Conservation (phyloP, 2,888 invertebrate genomes). For the Drepana falcataria region DNA sequence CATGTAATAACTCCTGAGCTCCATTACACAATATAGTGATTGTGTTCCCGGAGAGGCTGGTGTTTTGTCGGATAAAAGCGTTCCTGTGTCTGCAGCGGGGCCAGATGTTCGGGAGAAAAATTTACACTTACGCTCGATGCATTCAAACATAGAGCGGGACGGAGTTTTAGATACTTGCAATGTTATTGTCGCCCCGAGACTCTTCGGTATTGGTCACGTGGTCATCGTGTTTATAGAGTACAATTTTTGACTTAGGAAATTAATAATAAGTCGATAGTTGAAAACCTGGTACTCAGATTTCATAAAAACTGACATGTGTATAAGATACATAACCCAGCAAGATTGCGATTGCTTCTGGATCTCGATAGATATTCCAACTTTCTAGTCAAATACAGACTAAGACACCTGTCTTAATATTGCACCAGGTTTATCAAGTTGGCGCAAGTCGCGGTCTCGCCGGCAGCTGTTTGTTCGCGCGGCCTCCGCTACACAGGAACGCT, state of each 20-base stretch:
- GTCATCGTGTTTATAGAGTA: too few relatives aligned
- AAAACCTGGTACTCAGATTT: too few relatives aligned
- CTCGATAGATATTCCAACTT: too few relatives aligned
- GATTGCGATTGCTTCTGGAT: too few relatives aligned
- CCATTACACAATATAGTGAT: constrained; percentile 13
- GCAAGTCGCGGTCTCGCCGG: neutral
- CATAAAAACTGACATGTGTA: too few relatives aligned
- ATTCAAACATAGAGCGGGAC: neutral
- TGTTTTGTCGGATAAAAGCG: constrained; percentile 46
- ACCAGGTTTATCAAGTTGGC: too few relatives aligned
- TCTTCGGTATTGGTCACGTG: too few relatives aligned
- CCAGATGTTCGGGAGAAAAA: constrained; percentile 15
- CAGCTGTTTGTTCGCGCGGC: neutral
- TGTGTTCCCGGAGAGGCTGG: constrained; percentile 8
- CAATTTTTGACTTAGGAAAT: too few relatives aligned
- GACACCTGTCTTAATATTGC: too few relatives aligned
- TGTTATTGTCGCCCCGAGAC: neutral
- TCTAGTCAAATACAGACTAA: too few relatives aligned
- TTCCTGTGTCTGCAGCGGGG: constrained; percentile 40
- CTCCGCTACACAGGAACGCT: neutral
- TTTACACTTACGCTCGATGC: constrained; percentile 15
- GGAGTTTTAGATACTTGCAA: neutral
- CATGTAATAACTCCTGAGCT: constrained; percentile 6
- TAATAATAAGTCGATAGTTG: too few relatives aligned
- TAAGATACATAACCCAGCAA: too few relatives aligned